Conservation (phyloP, 2,888 invertebrate species). For the Tiliacea citrago region DNA sequence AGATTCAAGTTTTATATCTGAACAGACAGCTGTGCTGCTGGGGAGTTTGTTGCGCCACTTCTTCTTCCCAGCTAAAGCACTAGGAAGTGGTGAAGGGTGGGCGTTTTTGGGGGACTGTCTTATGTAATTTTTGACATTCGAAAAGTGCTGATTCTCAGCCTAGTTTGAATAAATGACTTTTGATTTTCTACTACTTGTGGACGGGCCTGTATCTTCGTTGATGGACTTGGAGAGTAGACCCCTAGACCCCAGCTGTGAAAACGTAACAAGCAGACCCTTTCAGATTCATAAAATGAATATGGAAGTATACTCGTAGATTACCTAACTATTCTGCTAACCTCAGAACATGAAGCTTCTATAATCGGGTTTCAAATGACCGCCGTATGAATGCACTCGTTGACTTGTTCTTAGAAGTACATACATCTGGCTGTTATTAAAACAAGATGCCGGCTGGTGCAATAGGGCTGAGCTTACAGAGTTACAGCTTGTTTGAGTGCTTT, state of each 20-base stretch:
- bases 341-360: conserved; percentile 21
- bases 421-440: conserved; percentile 63
- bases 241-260: not conserved
- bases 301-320: not conserved
- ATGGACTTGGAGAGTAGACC: too few relatives aligned
- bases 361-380: conserved; percentile 46
- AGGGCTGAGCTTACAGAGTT: conserved; percentile 4
- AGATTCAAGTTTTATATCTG: too few relatives aligned
- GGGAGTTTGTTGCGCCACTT: too few relatives aligned
- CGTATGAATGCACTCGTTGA: conserved; percentile 59
- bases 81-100: too few relatives aligned
- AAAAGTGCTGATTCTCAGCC: too few relatives aligned
- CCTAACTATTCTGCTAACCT: not conserved
- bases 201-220: too few relatives aligned
- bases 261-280: not conserved
- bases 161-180: too few relatives aligned
- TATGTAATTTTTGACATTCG: too few relatives aligned
- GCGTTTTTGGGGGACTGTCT: too few relatives aligned
- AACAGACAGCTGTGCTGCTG: too few relatives aligned
- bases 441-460: conserved; percentile 25
- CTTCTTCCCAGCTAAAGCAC: too few relatives aligned
- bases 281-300: not conserved
- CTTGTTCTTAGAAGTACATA: conserved; percentile 48
- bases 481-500: conserved; percentile 5
- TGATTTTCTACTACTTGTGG: too few relatives aligned